Conservation (phyloP, 2,113 vertebrate genomes). For the Austrofundulus limnaeus region DNA sequence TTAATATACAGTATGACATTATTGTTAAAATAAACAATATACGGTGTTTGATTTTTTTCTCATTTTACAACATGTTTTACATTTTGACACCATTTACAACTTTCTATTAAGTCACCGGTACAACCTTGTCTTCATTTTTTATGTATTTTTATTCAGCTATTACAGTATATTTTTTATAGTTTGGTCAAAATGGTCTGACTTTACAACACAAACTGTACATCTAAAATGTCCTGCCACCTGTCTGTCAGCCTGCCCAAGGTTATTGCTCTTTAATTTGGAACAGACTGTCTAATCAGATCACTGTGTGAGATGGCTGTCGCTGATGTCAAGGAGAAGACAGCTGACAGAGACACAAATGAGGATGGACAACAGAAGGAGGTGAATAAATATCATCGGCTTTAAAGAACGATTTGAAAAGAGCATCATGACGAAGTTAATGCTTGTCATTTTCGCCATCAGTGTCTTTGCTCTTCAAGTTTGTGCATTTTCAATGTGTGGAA, state of each 20-base stretch:
- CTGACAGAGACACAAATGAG: slow-evolving; percentile 46
- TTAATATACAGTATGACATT: too few species aligned
- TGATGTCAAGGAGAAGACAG: slow-evolving; percentile 64
- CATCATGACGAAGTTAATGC: background rate
- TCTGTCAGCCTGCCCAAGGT: slow-evolving; percentile 58
- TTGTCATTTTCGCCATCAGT: background rate
- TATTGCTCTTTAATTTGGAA: slow-evolving; percentile 68
- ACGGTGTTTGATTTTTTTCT: too few species aligned
- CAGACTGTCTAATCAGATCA: slow-evolving; percentile 69
- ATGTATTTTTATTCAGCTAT: background rate
- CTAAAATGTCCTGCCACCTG: slow-evolving; percentile 45
- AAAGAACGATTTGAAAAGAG: slow-evolving; percentile 16
- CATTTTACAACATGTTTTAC: too few species aligned
- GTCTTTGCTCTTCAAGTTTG: background rate
- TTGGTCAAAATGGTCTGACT: slow-evolving; percentile 6
- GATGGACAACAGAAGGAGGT: slow-evolving; percentile 35
- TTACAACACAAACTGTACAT: slow-evolving; percentile 24
- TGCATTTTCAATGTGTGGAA: slow-evolving; percentile 3
- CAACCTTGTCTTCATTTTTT: background rate
- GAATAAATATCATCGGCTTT: slow-evolving; percentile 39
- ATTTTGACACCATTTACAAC: too few species aligned
- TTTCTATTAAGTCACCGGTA: background rate
- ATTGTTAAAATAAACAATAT: too few species aligned
- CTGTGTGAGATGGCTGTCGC: slow-evolving; percentile 58
- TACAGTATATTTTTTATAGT: too few species aligned